Base-by-base conservation (phyloP, 1,140 invertebrate species). In the Solen grandis region DNA sequence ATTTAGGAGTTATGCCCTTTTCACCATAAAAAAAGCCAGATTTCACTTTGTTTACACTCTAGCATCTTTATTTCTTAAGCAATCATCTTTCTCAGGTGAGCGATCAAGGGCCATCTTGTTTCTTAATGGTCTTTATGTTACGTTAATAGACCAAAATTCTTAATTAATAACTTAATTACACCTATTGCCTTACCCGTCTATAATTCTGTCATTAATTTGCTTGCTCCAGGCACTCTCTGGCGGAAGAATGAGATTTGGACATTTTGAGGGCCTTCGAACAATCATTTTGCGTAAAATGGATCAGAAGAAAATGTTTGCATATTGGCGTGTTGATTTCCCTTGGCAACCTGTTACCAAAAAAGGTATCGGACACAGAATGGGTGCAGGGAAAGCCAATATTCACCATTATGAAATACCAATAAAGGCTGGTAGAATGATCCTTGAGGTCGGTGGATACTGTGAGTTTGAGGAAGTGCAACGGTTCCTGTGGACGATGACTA, bases 331-430 rank as follows among this genome's bases (percentile, higher is more conserved):
- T 1, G 97, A 98, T 90, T 92, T 97, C 0, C 98, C 98, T 0
- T 99, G 98, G 98, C 97, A 99, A 90, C 95, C 98, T 14, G 92
- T 98, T 5, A 96, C 97, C 0, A 97, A 96, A 91, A 98, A 98
- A 93, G 95, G 96, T 0, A 95, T 95, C 92, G 98, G 98, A 3
- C 95, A 96, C 66, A 93, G 97, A 85, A 97, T 99, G 96, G 99
- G 99, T 73, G 97, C 97, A 86, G 99, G 99, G 8, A 99, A 99
- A 94, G 97, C 96, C 14, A 90, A 94, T n/a, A 99, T 99, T 72
- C 95, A 98, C 91, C 97, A 99, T 92, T 99, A 99, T 91, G 96
- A 96, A 0, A 97, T 97, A 10, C 99, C 99, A 0, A 92, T 99
- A 2, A 97, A 96, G 93, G 93, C 95, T 62, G 96, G 96, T 50